These are phyloP conservation scores for Drosophila subsilvestris DNA, from an alignment of 2,888 invertebrate species.

Conservation along the genomic window DNA sequence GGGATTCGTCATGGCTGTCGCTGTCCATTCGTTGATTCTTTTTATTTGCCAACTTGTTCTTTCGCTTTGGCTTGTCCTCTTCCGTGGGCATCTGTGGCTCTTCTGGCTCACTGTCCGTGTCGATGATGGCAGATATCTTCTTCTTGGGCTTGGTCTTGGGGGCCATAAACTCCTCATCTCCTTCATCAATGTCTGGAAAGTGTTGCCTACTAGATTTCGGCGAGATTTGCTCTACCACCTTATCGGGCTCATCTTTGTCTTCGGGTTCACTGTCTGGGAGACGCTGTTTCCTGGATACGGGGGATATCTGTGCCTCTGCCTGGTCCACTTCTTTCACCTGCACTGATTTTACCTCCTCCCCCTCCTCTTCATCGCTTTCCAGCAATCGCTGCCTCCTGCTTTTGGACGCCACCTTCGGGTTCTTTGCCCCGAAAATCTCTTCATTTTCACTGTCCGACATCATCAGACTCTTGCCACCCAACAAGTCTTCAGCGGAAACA, in stretches of 20 bases:
- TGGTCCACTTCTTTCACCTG: background rate
- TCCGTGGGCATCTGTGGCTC: slow-evolving; percentile 20
- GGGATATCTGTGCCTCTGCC: background rate
- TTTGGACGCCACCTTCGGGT: slow-evolving; percentile 32
- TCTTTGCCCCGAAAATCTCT: slow-evolving; percentile 27
- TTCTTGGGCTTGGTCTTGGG: slow-evolving; percentile 39
- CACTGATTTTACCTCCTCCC: background rate
- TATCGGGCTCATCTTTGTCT: background rate
- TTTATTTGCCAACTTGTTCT: slow-evolving; percentile 23
- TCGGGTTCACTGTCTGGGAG: slow-evolving; percentile 52
- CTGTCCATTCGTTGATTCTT: slow-evolving; percentile 44
- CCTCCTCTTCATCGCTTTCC: slow-evolving; percentile 59
- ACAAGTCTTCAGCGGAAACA: slow-evolving; percentile 71
- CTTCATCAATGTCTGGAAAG: background rate
- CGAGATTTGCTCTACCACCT: background rate
- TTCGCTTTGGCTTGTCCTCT: slow-evolving; percentile 6
- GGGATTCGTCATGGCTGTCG: slow-evolving; percentile 13
- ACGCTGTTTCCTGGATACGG: slow-evolving; percentile 16
- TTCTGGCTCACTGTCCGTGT: slow-evolving; percentile 67
- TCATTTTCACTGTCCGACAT: slow-evolving; percentile 79
- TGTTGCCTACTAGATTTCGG: background rate
- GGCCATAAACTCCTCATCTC: background rate
- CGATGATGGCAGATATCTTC: slow-evolving; percentile 56
- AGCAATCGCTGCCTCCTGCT: slow-evolving; percentile 33
- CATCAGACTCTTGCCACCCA: slow-evolving; percentile 77